phyloP scores from a whole-genome alignment of 2,113 vertebrate genomes.

The Triplophysa dalaica region DNA sequence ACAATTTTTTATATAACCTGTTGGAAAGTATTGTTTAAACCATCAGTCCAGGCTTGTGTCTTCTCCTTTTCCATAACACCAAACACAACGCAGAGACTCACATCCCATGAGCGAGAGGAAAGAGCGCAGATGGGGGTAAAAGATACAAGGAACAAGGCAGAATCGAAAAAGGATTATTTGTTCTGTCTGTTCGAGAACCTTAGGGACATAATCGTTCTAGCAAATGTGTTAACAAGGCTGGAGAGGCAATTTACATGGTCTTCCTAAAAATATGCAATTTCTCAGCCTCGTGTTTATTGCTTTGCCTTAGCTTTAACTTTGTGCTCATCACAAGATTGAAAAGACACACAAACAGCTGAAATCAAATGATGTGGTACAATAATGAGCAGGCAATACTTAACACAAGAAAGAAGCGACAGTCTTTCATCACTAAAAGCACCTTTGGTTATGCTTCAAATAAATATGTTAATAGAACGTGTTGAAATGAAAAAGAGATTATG shows the following conservation, averaged over 20 bases:
- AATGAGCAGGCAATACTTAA: constrained; percentile 70
- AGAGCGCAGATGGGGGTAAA: too few relatives aligned
- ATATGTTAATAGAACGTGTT: constrained; percentile 62
- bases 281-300: neutral
- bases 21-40: too few relatives aligned
- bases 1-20: too few relatives aligned
- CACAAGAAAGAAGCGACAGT: constrained; percentile 65
- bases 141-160: neutral
- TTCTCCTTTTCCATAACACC: too few relatives aligned
- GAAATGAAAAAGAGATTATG: constrained; percentile 13
- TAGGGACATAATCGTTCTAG: neutral
- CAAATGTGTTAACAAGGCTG: neutral
- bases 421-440: constrained; percentile 67
- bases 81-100: too few relatives aligned
- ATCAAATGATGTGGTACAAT: constrained; percentile 64
- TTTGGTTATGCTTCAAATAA: constrained; percentile 69
- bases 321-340: constrained; percentile 16
- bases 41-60: too few relatives aligned
- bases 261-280: neutral
- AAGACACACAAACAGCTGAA: constrained; percentile 66
- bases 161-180: neutral
- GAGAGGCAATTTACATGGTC: neutral
- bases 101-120: too few relatives aligned
- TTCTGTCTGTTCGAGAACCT: neutral
- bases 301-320: constrained; percentile 25